Conservation (phyloP, 2,113 vertebrate species). For the Elanus axillaris region DNA sequence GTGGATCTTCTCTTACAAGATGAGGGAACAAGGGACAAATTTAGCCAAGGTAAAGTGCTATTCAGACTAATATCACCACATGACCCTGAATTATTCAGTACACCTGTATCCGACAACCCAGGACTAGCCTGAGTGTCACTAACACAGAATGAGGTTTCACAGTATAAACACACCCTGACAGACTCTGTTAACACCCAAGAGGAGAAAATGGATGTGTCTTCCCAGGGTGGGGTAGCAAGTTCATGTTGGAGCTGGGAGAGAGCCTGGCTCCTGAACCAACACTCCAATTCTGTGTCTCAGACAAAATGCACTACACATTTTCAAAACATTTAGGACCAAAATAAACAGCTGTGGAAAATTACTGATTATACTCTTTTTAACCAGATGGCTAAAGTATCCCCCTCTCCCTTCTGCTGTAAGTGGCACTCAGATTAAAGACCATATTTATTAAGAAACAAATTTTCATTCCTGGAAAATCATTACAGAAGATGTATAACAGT, state of each 20-base stretch:
- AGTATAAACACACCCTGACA: neutral
- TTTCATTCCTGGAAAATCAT: neutral
- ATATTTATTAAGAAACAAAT: constrained; percentile 27
- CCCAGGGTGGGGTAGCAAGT: neutral
- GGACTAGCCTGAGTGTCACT: neutral
- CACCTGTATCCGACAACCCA: neutral
- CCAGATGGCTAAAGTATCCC: neutral
- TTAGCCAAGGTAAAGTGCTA: neutral
- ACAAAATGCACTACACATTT: neutral
- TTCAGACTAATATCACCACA: neutral
- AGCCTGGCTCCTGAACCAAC: neutral
- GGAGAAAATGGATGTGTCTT: neutral
- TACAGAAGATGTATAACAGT: neutral
- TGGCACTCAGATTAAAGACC: neutral
- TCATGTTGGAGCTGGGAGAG: neutral
- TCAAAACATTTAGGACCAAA: neutral
- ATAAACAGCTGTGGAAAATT: constrained; percentile 6
- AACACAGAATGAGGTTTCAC: neutral
- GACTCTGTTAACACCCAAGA: neutral
- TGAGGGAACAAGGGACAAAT: neutral
- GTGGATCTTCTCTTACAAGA: neutral
- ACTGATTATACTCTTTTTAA: neutral
- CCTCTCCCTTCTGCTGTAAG: neutral
- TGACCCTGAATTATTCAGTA: neutral
- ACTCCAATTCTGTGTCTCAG: neutral